Evolutionary conservation across 1,140 invertebrate genomes (phyloP), one percentile per base, ranked within the genome.

Genomic region (Frieseomelitta varia): DNA sequence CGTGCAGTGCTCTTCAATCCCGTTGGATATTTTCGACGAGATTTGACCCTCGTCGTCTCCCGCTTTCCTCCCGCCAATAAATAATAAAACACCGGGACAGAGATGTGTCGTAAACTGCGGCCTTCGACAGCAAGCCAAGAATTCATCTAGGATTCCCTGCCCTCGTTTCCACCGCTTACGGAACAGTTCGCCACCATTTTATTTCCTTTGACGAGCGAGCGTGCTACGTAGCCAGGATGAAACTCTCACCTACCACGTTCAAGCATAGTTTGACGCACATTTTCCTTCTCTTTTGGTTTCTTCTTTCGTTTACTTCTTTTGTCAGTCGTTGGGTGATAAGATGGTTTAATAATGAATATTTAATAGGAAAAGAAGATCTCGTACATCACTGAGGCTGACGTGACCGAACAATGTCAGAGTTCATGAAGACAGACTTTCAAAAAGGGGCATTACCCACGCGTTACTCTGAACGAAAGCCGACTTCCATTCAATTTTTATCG

Each of bases 11-110:
- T 81, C 77, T 80, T 84, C 82, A 81, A 88, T 87, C 73, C 82
- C 17, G n/a, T 4, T 85, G 86, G 84, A 88, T 81, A 73, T 85
- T 87, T 78, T 82, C 83, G 75, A 88, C 87, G 86, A 82, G 87
- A 79, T 87, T 88, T 87, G 73, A 87, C 86, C 86, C 87, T 68
- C 85, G 69, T 65, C 34, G n/a, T n/a, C n/a, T n/a, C 79, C 12
- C 74, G 79, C 34, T 47, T 51, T 47, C 58, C 69, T n/a, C 63
- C 30, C 67, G 74, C 69, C 81, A 85, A 88, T 88, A 88, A 88
- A 88, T 88, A 87, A 87, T 88, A 87, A 84, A 88, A 11, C 56
- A 69, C 27, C 55, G 65, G 56, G 81, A 67, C 69, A 77, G 76
- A 65, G 71, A 87, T 75, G 82, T 67, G 79, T 80, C 65, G 78